phyloP scores from a whole-genome alignment of 2,888 invertebrate genomes.

The Himalopsyche anomala region DNA sequence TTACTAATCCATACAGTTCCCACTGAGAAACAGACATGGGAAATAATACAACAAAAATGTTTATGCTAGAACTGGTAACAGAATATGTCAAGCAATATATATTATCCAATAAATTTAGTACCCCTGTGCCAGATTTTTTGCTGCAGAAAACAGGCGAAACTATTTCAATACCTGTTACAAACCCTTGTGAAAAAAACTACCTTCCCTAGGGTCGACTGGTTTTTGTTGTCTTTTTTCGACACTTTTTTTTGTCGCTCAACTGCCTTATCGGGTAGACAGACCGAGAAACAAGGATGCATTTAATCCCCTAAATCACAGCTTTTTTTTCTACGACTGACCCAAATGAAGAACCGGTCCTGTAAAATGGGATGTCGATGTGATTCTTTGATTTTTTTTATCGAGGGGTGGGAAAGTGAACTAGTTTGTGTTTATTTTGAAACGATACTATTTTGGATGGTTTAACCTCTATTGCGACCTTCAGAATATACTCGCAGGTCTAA shows the following conservation, averaged over 20 bases:
- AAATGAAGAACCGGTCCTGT: slow-evolving; percentile 39
- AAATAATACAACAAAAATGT: no score
- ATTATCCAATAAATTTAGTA: neutral
- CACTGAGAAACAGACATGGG: no score
- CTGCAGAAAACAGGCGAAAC: neutral
- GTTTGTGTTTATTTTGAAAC: slow-evolving; percentile 4
- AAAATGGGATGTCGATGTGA: neutral
- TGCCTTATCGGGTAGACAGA: neutral
- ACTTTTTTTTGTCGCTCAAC: slow-evolving; percentile 31
- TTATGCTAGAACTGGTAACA: no score
- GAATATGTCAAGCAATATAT: no score
- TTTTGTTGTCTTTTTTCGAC: slow-evolving; percentile 29
- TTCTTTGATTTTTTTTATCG: neutral
- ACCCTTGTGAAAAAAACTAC: slow-evolving; percentile 3
- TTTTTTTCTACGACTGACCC: slow-evolving; percentile 43
- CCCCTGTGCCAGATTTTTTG: neutral
- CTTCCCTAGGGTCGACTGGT: slow-evolving; percentile 6
- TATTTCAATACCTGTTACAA: slow-evolving; percentile 25
- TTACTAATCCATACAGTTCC: no score
- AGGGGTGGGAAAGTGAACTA: neutral
- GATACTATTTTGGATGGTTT: neutral
- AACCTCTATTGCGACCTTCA: neutral
- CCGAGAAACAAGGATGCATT: slow-evolving; percentile 42
- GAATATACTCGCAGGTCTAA: neutral
- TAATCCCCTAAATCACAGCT: slow-evolving; percentile 41